Percentiles rank a stretch among this genome's conserved stretches.
These are phyloP conservation scores for Apamea crenata DNA, from an alignment of 2,888 invertebrate genomes.

Conservation along the genomic window DNA sequence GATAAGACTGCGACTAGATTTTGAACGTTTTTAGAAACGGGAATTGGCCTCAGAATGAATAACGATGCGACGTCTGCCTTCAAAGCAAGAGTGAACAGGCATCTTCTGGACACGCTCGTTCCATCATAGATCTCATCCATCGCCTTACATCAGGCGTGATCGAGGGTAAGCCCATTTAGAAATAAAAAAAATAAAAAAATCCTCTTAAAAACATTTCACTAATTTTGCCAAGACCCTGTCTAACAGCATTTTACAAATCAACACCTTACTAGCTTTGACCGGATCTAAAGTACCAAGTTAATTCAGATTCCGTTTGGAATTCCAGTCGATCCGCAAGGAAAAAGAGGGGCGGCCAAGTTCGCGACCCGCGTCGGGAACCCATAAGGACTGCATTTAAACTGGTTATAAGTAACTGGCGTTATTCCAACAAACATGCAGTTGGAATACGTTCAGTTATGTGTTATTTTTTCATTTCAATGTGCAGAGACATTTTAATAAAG, in stretches of 20 bases:
- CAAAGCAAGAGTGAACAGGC: no score
- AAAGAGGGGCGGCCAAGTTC: conserved; percentile 50
- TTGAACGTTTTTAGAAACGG: no score
- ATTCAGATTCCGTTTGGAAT: conserved; percentile 41
- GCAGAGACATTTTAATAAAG: conserved; percentile 66
- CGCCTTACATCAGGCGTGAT: no score
- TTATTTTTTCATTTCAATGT: conserved; percentile 66
- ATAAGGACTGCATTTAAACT: conserved; percentile 66
- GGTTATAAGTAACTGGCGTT: conserved; percentile 67
- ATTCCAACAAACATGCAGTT: conserved; percentile 63
- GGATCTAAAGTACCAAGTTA: conserved; percentile 22
- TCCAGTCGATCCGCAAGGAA: conserved; percentile 31
- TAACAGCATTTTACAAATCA: conserved; percentile 13
- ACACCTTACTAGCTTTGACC: not conserved
- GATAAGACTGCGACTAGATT: no score
- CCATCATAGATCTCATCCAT: no score
- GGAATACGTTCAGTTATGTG: conserved; percentile 60
- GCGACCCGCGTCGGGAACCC: conserved; percentile 42
- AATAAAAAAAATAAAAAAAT: no score
- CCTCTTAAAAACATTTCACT: not conserved
- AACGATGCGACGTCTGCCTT: no score
- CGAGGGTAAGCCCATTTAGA: no score
- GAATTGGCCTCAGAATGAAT: no score
- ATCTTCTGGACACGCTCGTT: no score
- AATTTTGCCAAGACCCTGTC: not conserved